These are phyloP conservation scores for Bryconaethiops microstoma DNA, from an alignment of 2,797 vertebrate genomes.

Conservation along the genomic window DNA sequence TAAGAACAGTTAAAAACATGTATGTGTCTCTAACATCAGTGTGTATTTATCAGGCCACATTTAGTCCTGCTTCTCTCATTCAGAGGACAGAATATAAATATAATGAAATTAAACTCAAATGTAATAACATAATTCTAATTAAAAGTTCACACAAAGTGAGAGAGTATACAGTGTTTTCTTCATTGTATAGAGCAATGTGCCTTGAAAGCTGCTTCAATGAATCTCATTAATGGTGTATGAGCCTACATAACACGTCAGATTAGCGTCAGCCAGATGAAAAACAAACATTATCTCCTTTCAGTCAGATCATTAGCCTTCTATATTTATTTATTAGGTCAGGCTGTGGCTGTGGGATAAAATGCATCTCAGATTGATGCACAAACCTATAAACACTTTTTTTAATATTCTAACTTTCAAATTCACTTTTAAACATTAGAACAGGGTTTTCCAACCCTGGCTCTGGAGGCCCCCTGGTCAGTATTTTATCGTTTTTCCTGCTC, in stretches of 20 bases:
- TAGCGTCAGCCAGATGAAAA: slow-evolving; percentile 59
- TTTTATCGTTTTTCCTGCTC: too few relatives aligned
- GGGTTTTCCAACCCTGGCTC: too few relatives aligned
- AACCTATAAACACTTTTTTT: neutral
- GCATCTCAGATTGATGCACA: neutral
- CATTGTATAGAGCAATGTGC: neutral
- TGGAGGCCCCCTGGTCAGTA: too few relatives aligned
- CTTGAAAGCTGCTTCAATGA: slow-evolving; percentile 34
- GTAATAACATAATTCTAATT: too few relatives aligned
- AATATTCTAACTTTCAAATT: neutral
- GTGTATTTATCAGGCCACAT: too few relatives aligned
- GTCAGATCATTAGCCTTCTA: slow-evolving; percentile 76
- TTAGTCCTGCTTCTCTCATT: too few relatives aligned
- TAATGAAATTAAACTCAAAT: too few relatives aligned
- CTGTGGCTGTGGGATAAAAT: slow-evolving; percentile 33
- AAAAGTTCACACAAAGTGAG: too few relatives aligned
- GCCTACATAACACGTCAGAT: slow-evolving; percentile 61
- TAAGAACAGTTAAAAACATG: too few relatives aligned
- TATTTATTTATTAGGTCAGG: slow-evolving; percentile 76
- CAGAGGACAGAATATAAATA: too few relatives aligned
- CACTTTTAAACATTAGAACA: neutral
- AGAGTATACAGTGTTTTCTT: too few relatives aligned
- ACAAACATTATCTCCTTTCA: slow-evolving; percentile 70
- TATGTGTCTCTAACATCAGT: too few relatives aligned
- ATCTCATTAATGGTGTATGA: slow-evolving; percentile 19